Conservation (phyloP, 2,888 invertebrate species). For the Augiades crinisus region DNA sequence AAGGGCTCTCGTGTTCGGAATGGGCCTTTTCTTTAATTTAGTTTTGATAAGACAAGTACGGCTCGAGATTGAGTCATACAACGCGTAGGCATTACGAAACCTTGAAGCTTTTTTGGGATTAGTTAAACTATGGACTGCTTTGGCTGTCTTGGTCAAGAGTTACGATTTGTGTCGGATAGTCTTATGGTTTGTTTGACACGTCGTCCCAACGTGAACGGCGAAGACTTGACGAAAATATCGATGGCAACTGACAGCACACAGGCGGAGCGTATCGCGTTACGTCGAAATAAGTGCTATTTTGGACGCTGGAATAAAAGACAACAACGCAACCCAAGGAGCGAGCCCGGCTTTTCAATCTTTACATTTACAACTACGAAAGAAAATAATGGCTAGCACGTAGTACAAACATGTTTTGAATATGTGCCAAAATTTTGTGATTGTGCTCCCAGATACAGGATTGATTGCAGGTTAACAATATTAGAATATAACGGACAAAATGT, state of each 20-base stretch:
- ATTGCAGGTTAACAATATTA: background rate
- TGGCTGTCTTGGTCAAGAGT: conserved; percentile 2
- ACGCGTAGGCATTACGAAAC: background rate
- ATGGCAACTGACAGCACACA: conserved; percentile 60
- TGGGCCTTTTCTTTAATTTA: conserved; percentile 51
- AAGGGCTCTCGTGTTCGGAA: conserved; percentile 44
- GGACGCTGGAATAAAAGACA: conserved; percentile 45
- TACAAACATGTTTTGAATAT: conserved; percentile 15
- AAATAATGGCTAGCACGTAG: background rate
- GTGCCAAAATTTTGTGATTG: background rate
- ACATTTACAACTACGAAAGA: background rate
- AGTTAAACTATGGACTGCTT: background rate
- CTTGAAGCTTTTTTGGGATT: background rate
- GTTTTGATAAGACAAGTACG: conserved; percentile 45
- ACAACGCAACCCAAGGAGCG: conserved; percentile 32
- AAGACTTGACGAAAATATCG: conserved; percentile 71
- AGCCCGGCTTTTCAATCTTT: conserved; percentile 8
- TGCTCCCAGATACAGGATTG: background rate
- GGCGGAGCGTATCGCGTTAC: conserved; percentile 60
- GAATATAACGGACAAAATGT: background rate
- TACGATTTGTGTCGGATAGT: conserved; percentile 32
- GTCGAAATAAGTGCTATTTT: conserved; percentile 57
- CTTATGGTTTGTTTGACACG: conserved; percentile 62
- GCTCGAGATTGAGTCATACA: conserved; percentile 45
- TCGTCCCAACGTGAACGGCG: conserved; percentile 43